Evolutionary conservation across 2,113 vertebrate species (phyloP), one percentile per base, ranked within the genome.

Genomic region (Ochotona curzoniae): DNA sequence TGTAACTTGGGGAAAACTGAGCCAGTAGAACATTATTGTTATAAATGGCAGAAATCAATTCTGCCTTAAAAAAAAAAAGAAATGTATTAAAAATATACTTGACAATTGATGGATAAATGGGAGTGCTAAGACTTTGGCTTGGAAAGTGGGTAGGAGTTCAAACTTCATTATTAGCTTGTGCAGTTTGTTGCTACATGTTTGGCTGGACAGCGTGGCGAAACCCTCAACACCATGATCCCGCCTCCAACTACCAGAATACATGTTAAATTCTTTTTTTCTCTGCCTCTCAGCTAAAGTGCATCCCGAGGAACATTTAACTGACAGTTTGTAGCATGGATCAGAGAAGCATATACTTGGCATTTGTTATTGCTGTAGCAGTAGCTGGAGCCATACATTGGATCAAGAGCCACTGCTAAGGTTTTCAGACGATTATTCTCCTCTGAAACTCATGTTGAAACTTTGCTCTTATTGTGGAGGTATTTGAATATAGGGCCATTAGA

Each of bases 31-130:
- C 4, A 83, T 93, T 54, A 32, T 80, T 80, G 18, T 85, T 75
- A 38, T 49, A 75, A 93, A 38, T 49, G 61, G 38, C 25, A 67
- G n/a, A 95, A 93, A 91, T 94, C 44, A 95, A 66, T 80, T 83
- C 49, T 83, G 73, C 17, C 66, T 35, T 89, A 91, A 71, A 67
- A 30, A 89, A 83, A 8, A n/a, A n/a, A 92, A 90, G 38, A 83
- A 83, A 8, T 69, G 2, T 76, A 14, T 91, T 92, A 47, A 25
- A 90, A 94, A 79, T 4, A 14, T 74, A 73, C 12, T 21, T 95
- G 86, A 18, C 75, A 92, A 28, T 54, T 83, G n/a, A 69, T 20
- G 81, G 49, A 80, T 38, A 67, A 90, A 87, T 84, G 38, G 6
- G 87, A 75, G 23, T 26, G 54, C 12, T 20, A 15, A 84, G 38